Evolutionary conservation across 2,797 vertebrate genomes (phyloP), one percentile per base, ranked within the genome.

Genomic region (Pogoniulus pusillus): DNA sequence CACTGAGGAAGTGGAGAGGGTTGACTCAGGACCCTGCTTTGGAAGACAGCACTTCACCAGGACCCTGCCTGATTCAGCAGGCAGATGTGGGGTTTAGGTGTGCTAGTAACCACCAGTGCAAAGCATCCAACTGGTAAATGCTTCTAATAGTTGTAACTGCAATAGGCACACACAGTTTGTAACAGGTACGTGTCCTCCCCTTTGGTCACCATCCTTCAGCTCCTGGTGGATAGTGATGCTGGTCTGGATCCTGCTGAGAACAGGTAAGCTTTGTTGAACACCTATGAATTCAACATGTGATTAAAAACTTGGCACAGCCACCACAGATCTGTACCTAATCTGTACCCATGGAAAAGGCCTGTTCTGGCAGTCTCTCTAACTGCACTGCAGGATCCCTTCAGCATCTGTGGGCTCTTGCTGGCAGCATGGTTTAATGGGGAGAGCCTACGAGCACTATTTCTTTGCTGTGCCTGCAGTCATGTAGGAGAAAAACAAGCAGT

Each of bases 11-110:
- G 59, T 3, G 2, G 24, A 81, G 60, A 53, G 62, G 16, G 12
- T 0, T 10, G 66, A 8, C 22, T 41, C 0, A 1, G 16, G n/a
- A 22, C 53, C 9, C 34, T 0, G 0, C 14, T 4, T 37, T 16
- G 12, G 34, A 54, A 64, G 27, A 7, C 6, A 4, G 45, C n/a
- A 0, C 11, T 32, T 58, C 11, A 0, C 9, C 37, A 5, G 37
- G 4, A 45, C 45, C 41, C 24, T 3, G 59, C 4, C 16, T 11
- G 32, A 13, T 4, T 6, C 37, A 27, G 43, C 45, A 3, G 3
- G 8, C 24, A 7, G 29, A 2, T 8, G 24, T 23, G 29, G 55
- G 68, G 39, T n/a, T n/a, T 34, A 30, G 74, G 32, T 20, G 60
- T 4, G 2, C 26, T 43, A 60, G 30, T 8, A 19, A 4, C 17